phyloP scores from a whole-genome alignment of 2,113 vertebrate species.

The Callionymus lyra region DNA sequence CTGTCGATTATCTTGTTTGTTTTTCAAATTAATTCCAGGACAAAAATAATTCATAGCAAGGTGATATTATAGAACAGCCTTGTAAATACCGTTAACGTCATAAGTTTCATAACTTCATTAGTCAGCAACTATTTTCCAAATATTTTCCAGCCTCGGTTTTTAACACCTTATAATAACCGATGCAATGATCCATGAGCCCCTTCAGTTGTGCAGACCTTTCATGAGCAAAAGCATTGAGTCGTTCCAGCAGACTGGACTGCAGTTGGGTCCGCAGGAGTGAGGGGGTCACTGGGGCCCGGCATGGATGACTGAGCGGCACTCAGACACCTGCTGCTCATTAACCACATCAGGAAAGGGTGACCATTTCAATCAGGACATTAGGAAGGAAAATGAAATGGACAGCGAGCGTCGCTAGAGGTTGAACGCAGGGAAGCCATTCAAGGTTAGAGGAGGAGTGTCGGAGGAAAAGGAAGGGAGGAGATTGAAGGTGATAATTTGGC shows the following conservation, averaged over 20 bases:
- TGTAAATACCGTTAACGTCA: too few relatives aligned
- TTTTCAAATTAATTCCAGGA: too few relatives aligned
- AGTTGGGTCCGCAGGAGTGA: slow-evolving; percentile 12
- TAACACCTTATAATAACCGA: too few relatives aligned
- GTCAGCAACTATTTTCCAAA: too few relatives aligned
- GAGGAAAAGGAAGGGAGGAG: slow-evolving; percentile 10
- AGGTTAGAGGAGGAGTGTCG: slow-evolving; percentile 13
- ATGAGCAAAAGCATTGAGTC: slow-evolving; percentile 22
- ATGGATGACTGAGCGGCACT: slow-evolving; percentile 26
- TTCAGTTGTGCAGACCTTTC: slow-evolving; percentile 10
- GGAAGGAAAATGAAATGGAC: slow-evolving; percentile 43
- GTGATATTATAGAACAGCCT: too few relatives aligned
- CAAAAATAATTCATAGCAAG: too few relatives aligned
- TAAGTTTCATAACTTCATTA: too few relatives aligned
- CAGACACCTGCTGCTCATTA: slow-evolving; percentile 55
- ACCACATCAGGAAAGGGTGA: slow-evolving; percentile 42
- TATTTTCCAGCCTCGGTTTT: too few relatives aligned
- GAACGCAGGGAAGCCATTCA: slow-evolving; percentile 5
- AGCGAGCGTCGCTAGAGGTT: slow-evolving; percentile 8
- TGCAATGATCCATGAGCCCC: background rate
- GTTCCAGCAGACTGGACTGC: slow-evolving; percentile 10
- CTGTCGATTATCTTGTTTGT: too few relatives aligned
- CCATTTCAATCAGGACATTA: slow-evolving; percentile 54
- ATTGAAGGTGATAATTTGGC: slow-evolving; percentile 32
- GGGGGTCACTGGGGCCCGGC: slow-evolving; percentile 12